A percentile compares a stretch with the other conserved stretches of the same genome.
phyloP scores from a whole-genome alignment of 1,140 invertebrate species.

The Cyphomyrmex costatus region DNA sequence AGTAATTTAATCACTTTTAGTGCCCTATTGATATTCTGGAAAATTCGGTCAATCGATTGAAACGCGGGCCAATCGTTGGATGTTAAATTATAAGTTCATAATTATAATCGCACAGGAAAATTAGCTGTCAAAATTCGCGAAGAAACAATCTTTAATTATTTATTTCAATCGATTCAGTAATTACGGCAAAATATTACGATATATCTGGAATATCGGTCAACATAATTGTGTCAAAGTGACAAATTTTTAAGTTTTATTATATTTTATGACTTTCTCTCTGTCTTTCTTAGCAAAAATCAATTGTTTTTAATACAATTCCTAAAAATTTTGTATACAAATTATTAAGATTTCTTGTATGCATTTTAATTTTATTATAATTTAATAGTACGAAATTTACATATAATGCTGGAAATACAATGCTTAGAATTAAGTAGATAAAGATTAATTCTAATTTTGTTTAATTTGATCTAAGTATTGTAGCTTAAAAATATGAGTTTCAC shows the following conservation, averaged over 20 bases:
- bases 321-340: neutral
- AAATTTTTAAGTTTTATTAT: neutral
- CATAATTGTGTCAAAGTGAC: neutral
- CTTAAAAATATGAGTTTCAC: neutral
- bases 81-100: constrained; percentile 63
- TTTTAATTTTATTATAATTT: constrained; percentile 1
- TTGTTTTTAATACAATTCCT: neutral
- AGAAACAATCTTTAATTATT: constrained; percentile 7
- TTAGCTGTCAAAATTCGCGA: neutral
- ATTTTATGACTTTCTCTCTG: too few relatives aligned
- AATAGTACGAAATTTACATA: neutral
- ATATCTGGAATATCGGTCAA: neutral
- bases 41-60: constrained; percentile 70
- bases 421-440: neutral
- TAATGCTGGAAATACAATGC: too few relatives aligned
- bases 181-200: neutral
- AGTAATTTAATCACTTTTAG: constrained; percentile 78
- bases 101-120: neutral
- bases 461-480: neutral
- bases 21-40: constrained; percentile 70
- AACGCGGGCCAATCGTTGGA: constrained; percentile 34
- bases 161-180: neutral
- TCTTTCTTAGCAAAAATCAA: neutral
- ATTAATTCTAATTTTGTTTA: neutral
- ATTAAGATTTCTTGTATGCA: neutral